These are phyloP conservation scores for Pithys albifrons DNA, from an alignment of 2,113 vertebrate genomes.

Conservation along the genomic window DNA sequence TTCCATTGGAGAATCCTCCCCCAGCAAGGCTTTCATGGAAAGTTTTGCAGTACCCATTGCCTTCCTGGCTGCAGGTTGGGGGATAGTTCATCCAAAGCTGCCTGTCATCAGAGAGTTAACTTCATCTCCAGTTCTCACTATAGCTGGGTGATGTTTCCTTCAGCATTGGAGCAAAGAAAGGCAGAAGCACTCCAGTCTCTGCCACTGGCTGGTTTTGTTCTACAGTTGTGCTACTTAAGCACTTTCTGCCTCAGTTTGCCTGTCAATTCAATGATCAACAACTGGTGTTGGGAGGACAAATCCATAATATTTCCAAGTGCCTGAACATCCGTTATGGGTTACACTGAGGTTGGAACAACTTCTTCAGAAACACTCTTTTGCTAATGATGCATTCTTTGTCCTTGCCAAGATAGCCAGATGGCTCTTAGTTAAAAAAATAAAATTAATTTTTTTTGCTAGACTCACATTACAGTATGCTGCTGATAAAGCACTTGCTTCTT, in stretches of 20 bases:
- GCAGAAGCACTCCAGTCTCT: background rate
- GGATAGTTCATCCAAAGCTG: background rate
- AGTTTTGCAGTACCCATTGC: background rate
- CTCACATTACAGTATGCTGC: slow-evolving; percentile 8
- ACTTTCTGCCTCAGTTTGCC: background rate
- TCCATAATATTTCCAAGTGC: background rate
- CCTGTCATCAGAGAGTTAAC: background rate
- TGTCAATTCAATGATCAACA: background rate
- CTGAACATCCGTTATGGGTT: background rate
- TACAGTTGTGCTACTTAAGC: too few relatives aligned
- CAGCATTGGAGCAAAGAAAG: background rate
- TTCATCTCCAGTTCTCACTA: background rate
- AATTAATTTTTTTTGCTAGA: background rate
- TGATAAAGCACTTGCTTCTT: slow-evolving; percentile 30
- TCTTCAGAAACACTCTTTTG: slow-evolving; percentile 9
- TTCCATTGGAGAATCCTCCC: background rate
- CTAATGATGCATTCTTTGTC: background rate
- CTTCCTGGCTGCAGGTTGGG: background rate
- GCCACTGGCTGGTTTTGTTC: background rate
- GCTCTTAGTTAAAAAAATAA: slow-evolving; percentile 29
- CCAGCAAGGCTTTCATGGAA: background rate
- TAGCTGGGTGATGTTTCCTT: background rate
- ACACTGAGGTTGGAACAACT: background rate
- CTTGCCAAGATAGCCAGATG: slow-evolving; percentile 59
- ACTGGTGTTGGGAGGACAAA: background rate